Evolutionary conservation across 2,888 invertebrate species (phyloP), one percentile per base, ranked within the genome.

Genomic region (Hyppa rectilinea): DNA sequence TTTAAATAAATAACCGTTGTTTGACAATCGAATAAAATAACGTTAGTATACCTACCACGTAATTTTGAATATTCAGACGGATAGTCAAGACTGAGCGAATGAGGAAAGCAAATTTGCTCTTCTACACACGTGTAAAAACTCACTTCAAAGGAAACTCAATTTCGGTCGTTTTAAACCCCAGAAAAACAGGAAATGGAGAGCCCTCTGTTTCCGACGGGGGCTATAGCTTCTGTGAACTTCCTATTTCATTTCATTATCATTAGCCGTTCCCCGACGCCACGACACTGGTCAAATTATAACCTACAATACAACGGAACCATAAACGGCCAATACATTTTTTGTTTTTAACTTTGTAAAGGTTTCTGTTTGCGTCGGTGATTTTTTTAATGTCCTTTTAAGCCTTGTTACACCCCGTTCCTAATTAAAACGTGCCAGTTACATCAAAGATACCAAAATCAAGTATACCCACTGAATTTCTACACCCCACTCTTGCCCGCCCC

Each of bases 381-480:
- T 67, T 60, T 72, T 50, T 50, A 2, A 23, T 31, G 26, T 26
- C 12, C 12, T 43, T 34, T 31, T 20, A 34, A 9, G 17, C 63
- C 20, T 43, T 60, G 29, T 50, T 17, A 40, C 10, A 60, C 31
- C 23, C 59, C 34, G 36, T 47, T 31, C 50, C 47, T 61, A 78
- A 79, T 78, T 75, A 79, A 64, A 78, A 69, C 69, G 45, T 43
- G 29, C 49, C 53, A 31, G 34, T 38, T 29, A 68, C 77, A 64
- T 75, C 69, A 78, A 78, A 79, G 61, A 38, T 34, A 61, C 52
- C 61, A 78, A 78, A 78, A 67, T 68, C 68, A 67, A 45, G 49
- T 58, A 43, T 36, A 26, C 20, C 79, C 60, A 68, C 68, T 78
- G 45, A 62, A 47, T 56, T 71, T 64, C 49, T 38, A 50, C 23